Conservation (phyloP, 2,113 vertebrate genomes). For the Crotalus tigris region DNA sequence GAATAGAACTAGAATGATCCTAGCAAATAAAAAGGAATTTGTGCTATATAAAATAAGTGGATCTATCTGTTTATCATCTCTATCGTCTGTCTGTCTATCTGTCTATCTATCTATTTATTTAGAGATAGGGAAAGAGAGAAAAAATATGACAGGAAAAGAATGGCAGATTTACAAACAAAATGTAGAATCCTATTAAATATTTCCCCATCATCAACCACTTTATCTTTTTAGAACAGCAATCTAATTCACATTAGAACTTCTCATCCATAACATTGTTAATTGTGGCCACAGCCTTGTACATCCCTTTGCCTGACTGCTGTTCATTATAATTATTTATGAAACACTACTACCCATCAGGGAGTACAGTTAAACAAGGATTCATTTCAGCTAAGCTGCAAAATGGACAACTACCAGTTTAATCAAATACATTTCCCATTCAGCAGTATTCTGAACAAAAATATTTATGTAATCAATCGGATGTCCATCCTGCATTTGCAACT, state of each 20-base stretch:
- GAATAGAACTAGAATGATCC: background rate
- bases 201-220: background rate
- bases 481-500: background rate
- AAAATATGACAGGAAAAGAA: background rate
- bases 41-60: background rate
- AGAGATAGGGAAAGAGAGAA: background rate
- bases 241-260: background rate
- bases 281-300: background rate
- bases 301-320: background rate
- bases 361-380: background rate
- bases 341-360: background rate
- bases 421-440: background rate
- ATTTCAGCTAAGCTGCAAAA: background rate
- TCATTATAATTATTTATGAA: background rate
- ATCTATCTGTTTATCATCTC: background rate
- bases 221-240: constrained; percentile 14
- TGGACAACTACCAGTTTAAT: background rate
- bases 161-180: background rate
- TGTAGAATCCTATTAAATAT: background rate
- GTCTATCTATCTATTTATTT: background rate
- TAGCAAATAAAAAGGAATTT: background rate
- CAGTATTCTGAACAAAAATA: background rate
- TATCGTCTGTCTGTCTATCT: too few species aligned
- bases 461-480: background rate
- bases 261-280: constrained; percentile 9